Evolutionary conservation across 2,113 vertebrate species (phyloP), one percentile per base, ranked within the genome.

Genomic region (Siphamia tubifer): DNA sequence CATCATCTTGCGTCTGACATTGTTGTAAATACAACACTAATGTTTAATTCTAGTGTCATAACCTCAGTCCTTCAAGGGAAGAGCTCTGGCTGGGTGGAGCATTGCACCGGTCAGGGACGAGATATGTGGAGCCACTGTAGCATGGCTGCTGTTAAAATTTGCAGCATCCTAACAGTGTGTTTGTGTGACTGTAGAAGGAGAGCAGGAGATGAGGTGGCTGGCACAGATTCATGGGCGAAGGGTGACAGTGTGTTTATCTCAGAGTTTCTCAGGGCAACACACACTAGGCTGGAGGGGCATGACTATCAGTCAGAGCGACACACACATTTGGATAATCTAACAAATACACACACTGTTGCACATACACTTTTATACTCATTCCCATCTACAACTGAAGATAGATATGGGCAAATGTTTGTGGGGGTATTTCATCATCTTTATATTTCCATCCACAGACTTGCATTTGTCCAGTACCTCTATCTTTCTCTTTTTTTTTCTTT

Each of bases 191-290:
- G 13, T 57, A 54, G 27, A 52, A 45, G 69, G 19, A 67, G 49
- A 68, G 13, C 53, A 54, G 27, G 56, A 45, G 69, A 16, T 63
- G 49, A 68, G 57, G 43, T 4, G 6, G 49, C 64, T 79, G 72
- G 75, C 68, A 68, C 45, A 83, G 74, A 86, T 84, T 84, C 78
- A 77, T 84, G 51, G 40, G 60, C 16, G 3, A 43, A 60, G 56
- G 56, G 52, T 36, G 51, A 47, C 28, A 62, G 68, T 79, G 69
- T 84, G 77, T 84, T 84, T 84, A 80, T 52, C 68, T 61, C 56
- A 21, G 40, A 62, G 62, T 65, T 69, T 82, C 68, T 17, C 58
- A 75, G 73, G 81, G 72, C 54, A 75, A 45, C 55, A 43, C 60
- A 75, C 39, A 58, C 61, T 61, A 64, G 48, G 71, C 49, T 54